Percentiles rank a stretch among this genome's conserved stretches.
phyloP scores from a whole-genome alignment of 2,113 vertebrate species.

The Aspiorhynchus laticeps region DNA sequence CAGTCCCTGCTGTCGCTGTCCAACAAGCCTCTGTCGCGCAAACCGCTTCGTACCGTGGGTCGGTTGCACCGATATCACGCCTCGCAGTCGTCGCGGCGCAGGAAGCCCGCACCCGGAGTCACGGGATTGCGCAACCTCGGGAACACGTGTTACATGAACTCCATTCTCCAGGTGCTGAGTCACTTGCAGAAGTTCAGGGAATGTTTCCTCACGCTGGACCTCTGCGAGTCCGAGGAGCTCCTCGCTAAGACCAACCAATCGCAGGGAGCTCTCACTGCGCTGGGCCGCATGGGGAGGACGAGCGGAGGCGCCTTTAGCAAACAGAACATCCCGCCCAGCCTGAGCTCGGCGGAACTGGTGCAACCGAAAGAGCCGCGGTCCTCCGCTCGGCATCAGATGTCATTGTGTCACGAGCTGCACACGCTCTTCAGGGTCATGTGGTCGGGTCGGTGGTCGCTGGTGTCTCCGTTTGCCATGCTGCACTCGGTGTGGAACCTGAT shows the following conservation, averaged over 20 bases:
- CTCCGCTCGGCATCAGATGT: conserved; percentile 89
- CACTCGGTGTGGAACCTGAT: conserved; percentile 99
- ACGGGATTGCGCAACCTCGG: conserved; percentile 96
- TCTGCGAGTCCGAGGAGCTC: conserved; percentile 92
- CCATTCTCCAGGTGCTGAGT: conserved; percentile 97
- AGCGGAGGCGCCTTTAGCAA: conserved; percentile 65
- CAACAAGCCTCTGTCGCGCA: conserved; percentile 57
- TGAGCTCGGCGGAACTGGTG: conserved; percentile 86
- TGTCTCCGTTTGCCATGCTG: conserved; percentile 98
- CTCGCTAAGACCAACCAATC: conserved; percentile 84
- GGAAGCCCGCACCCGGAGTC: conserved; percentile 88
- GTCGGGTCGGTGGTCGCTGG: conserved; percentile 96
- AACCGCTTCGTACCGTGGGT: conserved; percentile 56
- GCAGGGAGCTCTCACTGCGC: conserved; percentile 73
- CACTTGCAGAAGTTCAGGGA: conserved; percentile 99
- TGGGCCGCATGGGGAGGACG: conserved; percentile 66
- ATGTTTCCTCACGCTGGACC: conserved; percentile 96
- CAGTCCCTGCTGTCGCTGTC: conserved; percentile 63
- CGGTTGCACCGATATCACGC: conserved; percentile 77
- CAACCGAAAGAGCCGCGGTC: conserved; percentile 92
- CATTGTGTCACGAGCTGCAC: conserved; percentile 96
- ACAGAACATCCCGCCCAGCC: conserved; percentile 71
- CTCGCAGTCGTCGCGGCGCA: conserved; percentile 72
- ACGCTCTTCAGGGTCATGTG: conserved; percentile 99
- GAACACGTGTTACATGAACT: conserved; percentile 99